Base-by-base conservation (phyloP, 2,113 vertebrate species). In the Salvelinus sp. region DNA sequence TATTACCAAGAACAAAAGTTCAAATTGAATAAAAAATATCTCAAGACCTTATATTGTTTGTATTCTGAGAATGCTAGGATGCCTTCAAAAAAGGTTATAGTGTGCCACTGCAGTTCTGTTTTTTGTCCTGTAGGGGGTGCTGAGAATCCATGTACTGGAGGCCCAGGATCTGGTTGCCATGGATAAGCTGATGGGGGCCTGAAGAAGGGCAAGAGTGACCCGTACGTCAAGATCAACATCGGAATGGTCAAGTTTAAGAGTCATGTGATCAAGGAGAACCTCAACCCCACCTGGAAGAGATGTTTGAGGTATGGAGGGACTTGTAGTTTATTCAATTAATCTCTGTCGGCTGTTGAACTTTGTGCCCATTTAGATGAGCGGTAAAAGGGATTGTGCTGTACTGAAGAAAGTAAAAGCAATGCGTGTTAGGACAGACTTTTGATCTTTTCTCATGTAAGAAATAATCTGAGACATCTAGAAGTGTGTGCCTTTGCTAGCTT, bases 81-180 rank as follows among this genome's bases (percentile, higher is more conserved):
- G 33, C 33, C 33, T 38, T 38, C 33, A 38, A 38, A 38, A 38
- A 38, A 30, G 3, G 28, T 33, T 33, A 33, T 33, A 38, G 6
- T 38, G 38, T 38, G 7, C 1, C 38, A 9, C 6, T 38, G 7
- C 38, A 38, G 6, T 38, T 22, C 0, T 72, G 4, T 23, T 2
- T 82, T 80, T 73, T 38, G 38, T 70, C 38, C 7, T 84, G 38
- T 50, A 98, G 97, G 95, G 90, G 12, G 91, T 97, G 79, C 92
- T 98, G 83, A 95, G 96, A 71, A 92, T 98, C 70, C 94, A 96
- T 44, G 88, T 98, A 6, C 50, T 97, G 86, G 94, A 97, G 85
- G 97, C 96, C 12, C 93, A 95, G 88, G 89, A 92, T 84, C 89
- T 98, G 74, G 90, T 97, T 12, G 93, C 96, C 82, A 97, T 97